These are phyloP conservation scores for Orussus abietinus DNA, from an alignment of 1,140 invertebrate genomes.

Conservation along the genomic window DNA sequence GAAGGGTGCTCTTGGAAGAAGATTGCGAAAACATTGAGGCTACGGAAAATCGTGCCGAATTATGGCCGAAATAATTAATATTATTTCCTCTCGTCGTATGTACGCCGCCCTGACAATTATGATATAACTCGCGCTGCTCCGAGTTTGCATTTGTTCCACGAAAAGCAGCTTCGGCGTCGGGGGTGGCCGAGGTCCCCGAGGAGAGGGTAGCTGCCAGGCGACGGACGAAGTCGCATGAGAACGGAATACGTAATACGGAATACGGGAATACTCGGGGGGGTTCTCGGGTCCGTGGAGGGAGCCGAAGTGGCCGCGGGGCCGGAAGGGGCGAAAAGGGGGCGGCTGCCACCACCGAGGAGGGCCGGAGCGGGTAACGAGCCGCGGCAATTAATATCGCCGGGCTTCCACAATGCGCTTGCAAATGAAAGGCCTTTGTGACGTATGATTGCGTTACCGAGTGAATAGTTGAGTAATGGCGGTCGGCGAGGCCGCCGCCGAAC, in stretches of 20 bases:
- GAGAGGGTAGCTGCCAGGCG: slow-evolving; percentile 30
- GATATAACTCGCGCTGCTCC: no score
- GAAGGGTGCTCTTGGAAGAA: neutral
- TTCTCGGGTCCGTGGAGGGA: slow-evolving; percentile 13
- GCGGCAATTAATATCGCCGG: slow-evolving; percentile 54
- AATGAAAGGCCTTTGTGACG: slow-evolving; percentile 57
- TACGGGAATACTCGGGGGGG: slow-evolving; percentile 26
- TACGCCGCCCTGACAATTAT: no score
- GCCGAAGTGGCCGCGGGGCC: slow-evolving; percentile 18
- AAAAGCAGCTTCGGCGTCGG: no score
- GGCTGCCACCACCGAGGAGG: no score
- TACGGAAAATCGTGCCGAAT: slow-evolving; percentile 1
- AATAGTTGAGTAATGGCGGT: slow-evolving; percentile 55
- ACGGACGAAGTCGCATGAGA: slow-evolving; percentile 40
- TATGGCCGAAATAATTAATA: slow-evolving; percentile 5
- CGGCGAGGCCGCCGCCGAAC: slow-evolving; percentile 38
- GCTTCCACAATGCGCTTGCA: slow-evolving; percentile 56
- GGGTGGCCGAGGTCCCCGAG: no score
- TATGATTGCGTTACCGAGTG: slow-evolving; percentile 55
- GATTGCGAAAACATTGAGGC: neutral
- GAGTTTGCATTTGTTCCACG: no score
- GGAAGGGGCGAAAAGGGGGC: slow-evolving; percentile 19
- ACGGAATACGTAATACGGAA: slow-evolving; percentile 46
- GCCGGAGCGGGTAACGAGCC: slow-evolving; percentile 47
- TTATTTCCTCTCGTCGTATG: neutral